Evolutionary conservation across 1,140 invertebrate species (phyloP).

Genomic region (Sminthurides bifidus): DNA sequence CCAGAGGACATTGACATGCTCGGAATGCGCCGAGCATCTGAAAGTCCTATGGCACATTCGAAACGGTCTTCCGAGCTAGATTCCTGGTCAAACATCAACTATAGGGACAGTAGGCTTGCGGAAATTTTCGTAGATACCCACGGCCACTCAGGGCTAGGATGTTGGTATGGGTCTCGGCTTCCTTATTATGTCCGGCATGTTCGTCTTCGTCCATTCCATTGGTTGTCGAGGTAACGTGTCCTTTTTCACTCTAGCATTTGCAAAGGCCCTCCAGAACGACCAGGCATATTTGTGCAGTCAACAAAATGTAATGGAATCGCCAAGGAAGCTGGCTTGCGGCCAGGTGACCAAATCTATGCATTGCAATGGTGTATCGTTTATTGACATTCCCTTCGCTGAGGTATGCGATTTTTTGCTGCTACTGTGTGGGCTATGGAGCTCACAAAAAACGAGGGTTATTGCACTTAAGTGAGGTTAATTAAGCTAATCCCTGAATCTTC

Average conservation of each 20-base stretch:
- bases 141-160: slow-evolving; percentile 37
- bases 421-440: no score
- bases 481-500: no score
- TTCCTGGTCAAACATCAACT: slow-evolving; percentile 19
- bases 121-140: slow-evolving; percentile 38
- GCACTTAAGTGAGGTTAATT: no score
- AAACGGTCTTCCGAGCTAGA: slow-evolving; percentile 19
- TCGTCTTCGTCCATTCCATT: not conserved
- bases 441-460: no score
- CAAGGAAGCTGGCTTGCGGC: slow-evolving; percentile 67
- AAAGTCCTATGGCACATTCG: not conserved
- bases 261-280: slow-evolving; percentile 70
- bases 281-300: slow-evolving; percentile 79
- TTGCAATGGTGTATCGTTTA: slow-evolving; percentile 72
- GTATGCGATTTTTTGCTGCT: slow-evolving; percentile 38
- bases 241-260: slow-evolving; percentile 47
- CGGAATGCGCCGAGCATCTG: not conserved
- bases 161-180: slow-evolving; percentile 38
- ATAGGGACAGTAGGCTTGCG: slow-evolving; percentile 24
- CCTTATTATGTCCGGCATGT: not conserved
- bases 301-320: slow-evolving; percentile 81
- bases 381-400: slow-evolving; percentile 64
- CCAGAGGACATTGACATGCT: slow-evolving; percentile 1
- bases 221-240: no score
- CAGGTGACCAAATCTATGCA: slow-evolving; percentile 83